phyloP scores from a whole-genome alignment of 2,797 vertebrate species.

The Pipistrellus kuhlii region DNA sequence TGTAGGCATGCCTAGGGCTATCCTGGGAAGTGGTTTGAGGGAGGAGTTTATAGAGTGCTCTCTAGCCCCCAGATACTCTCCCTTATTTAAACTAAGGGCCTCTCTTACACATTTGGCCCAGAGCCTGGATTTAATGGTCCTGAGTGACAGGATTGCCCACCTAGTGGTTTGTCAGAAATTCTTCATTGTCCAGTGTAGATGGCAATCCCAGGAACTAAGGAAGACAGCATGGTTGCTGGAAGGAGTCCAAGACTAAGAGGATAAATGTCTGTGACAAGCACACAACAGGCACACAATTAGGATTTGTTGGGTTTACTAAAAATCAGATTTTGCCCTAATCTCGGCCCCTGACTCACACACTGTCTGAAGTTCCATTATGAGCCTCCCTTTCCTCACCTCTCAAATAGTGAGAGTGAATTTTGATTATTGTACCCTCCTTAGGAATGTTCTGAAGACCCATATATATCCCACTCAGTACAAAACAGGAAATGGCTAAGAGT shows the following conservation, averaged over 20 bases:
- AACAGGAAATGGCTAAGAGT: conserved; percentile 20
- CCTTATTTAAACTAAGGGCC: background rate
- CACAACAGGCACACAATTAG: background rate
- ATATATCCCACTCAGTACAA: background rate
- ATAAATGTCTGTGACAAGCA: background rate
- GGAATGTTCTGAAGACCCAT: conserved; percentile 16
- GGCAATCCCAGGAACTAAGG: background rate
- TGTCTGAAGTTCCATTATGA: conserved; percentile 29
- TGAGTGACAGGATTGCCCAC: background rate
- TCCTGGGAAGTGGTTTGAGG: background rate
- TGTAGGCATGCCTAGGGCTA: background rate
- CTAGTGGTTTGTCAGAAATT: conserved; percentile 20
- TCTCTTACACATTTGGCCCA: background rate
- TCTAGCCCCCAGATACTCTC: background rate
- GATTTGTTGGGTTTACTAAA: conserved; percentile 1
- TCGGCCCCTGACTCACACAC: background rate
- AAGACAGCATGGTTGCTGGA: background rate
- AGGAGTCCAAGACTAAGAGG: background rate
- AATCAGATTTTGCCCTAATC: background rate
- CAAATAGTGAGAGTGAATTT: background rate
- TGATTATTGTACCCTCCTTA: conserved; percentile 34
- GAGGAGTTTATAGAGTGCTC: background rate
- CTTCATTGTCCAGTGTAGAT: background rate
- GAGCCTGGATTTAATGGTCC: background rate
- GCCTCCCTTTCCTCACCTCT: background rate